Evolutionary conservation across 2,113 vertebrate species (phyloP), one percentile per base, ranked within the genome.

Genomic region (Planiliza haematocheilus): DNA sequence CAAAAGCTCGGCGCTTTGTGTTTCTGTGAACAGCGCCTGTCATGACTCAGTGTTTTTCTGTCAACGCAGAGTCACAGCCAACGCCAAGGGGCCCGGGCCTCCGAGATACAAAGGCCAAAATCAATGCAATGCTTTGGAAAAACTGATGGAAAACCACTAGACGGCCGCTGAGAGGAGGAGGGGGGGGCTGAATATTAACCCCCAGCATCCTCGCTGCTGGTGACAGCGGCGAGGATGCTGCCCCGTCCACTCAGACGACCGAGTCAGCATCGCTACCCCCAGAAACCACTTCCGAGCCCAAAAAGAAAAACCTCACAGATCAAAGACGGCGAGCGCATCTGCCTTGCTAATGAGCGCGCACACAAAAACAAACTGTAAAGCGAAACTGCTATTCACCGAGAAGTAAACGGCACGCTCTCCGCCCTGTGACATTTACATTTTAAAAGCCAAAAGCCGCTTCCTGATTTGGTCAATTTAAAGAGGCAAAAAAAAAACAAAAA

Each of bases 51-150:
- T 84, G 82, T 80, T 83, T 88, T 87, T 86, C 72, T 84, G 85
- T 87, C 86, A 66, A 79, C 66, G 46, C 8, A 52, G 74, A 43
- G 81, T 86, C 84, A 86, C 79, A 41, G 86, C 65, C 64, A 65
- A 49, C 37, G 78, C 78, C 84, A 76, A 52, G 81, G 69, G 85
- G 73, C 66, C 79, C 57, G 57, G 74, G 81, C 74, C 84, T 74
- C 78, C 8, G 30, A 83, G 38, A 79, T 58, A 86, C 80, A 81
- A 86, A 85, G 70, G 82, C 81, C 64, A 48, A 21, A 84, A 92
- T 92, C 92, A 84, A 91, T 93, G 77, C 65, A 59, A 30, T 30
- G 78, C 88, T 89, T 76, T 91, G 91, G 91, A 92, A 91, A 93
- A 92, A 92, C 89, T 70, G 82, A 91, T 91, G 90, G 89, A 88